Base-by-base conservation (phyloP, 2,797 vertebrate species). In the Fratercula arctica region DNA sequence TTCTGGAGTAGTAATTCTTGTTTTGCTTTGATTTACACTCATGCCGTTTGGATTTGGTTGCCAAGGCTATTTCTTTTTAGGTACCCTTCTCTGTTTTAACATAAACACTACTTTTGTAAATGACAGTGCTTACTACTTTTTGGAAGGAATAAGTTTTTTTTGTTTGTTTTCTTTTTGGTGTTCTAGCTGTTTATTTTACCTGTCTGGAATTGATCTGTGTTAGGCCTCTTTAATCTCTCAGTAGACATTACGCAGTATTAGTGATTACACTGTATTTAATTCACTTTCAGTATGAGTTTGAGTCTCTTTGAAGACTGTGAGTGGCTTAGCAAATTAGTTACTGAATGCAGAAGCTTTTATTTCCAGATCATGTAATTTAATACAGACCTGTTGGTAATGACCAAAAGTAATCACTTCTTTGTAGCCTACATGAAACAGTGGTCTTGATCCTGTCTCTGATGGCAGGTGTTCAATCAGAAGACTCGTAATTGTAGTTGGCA, bases 81-180 rank as follows among this genome's bases (percentile, higher is more conserved):
- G 94, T 97, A 94, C 85, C 94, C 87, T 95, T 97, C 68, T 92
- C 50, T 98, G 51, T 97, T 97, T 97, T 96, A 97, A 95, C 89
- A 93, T 89, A 95, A 97, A 97, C 96, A 97, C 94, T 97, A 91
- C 93, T 92, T 96, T 95, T 97, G 84, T 97, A 97, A 97, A 93
- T 93, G 91, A 88, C 96, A 96, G 70, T 93, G 87, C 97, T 96
- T 96, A 74, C 85, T 96, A 91, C 91, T 94, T 95, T 79, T 95
- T 97, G 87, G 94, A 97, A 96, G 75, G 96, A 97, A 31, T 97
- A 95, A 51, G 74, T 90, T 94, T 93, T 84, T 79, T 94, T 91
- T 60, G 28, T 60, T 60, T 60, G 74, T 90, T 95, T 94, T 90
- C 79, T 96, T 90, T 87, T 92, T 89, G 75, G 16, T 95, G 82